phyloP scores from a whole-genome alignment of 2,797 vertebrate species.

The Cyclopterus lumpus region DNA sequence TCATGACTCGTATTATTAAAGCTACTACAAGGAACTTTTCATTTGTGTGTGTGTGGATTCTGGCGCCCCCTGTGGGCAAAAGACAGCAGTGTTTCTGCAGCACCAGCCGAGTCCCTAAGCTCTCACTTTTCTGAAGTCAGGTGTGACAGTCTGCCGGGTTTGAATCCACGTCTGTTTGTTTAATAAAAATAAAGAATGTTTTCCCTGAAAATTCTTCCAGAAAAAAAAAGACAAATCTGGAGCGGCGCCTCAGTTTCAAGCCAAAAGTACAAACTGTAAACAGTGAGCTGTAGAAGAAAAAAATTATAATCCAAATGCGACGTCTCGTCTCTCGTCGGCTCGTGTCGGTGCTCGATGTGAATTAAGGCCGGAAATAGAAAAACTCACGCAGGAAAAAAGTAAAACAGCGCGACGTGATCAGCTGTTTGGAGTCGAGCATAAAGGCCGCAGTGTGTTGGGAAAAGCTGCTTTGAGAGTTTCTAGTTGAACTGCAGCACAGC shows the following conservation, averaged over 20 bases:
- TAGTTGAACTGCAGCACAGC: constrained; percentile 19
- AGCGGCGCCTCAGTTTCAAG: not conserved
- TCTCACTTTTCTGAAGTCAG: too few relatives aligned
- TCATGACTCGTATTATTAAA: not conserved
- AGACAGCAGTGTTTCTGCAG: not conserved
- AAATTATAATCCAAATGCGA: constrained; percentile 9
- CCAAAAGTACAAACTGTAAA: not conserved
- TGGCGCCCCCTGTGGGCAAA: not conserved
- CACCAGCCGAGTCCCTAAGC: too few relatives aligned
- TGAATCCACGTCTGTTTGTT: not conserved
- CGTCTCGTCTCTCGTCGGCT: constrained; percentile 12
- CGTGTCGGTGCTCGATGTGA: constrained; percentile 31
- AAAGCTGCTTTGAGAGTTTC: constrained; percentile 45
- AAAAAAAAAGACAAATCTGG: not conserved
- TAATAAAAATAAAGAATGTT: not conserved
- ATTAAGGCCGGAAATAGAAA: constrained; percentile 48
- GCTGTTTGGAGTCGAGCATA: constrained; percentile 42
- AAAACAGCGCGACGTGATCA: constrained; percentile 43
- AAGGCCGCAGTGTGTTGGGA: constrained; percentile 38
- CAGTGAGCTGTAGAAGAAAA: constrained; percentile 22
- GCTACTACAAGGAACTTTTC: not conserved
- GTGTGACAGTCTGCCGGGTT: not conserved
- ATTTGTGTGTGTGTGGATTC: not conserved
- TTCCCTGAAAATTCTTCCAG: not conserved
- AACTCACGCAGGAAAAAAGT: constrained; percentile 11